Percentiles rank a stretch among this genome's conserved stretches.
These are phyloP conservation scores for Diplodus puntazzo DNA, from an alignment of 2,797 vertebrate species.

Conservation along the genomic window DNA sequence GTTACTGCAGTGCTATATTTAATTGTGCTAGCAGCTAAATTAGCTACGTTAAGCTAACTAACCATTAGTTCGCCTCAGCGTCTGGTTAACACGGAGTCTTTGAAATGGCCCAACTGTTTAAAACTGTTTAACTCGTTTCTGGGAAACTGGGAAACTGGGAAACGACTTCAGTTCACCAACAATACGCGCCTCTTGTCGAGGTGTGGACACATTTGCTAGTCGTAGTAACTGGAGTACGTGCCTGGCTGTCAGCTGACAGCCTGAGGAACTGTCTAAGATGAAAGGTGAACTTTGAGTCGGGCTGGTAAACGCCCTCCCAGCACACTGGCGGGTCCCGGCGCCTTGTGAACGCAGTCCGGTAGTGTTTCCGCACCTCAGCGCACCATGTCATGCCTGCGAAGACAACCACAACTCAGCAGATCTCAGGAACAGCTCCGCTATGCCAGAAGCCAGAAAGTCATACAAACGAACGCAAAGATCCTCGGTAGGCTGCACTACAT, in stretches of 20 bases:
- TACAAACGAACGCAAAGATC: conserved; percentile 65
- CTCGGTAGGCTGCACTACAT: conserved; percentile 76
- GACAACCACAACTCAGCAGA: conserved; percentile 55
- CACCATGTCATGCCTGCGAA: conserved; percentile 78
- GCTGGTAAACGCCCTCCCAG: conserved; percentile 69
- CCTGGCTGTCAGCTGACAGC: conserved; percentile 32
- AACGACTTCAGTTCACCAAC: not conserved
- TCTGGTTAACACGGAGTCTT: not conserved
- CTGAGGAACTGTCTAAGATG: not conserved
- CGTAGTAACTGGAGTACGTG: not conserved
- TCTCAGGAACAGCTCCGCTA: conserved; percentile 70
- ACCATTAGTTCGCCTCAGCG: not conserved
- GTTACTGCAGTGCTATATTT: not conserved
- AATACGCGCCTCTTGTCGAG: not conserved
- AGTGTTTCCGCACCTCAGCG: not conserved
- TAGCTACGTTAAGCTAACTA: not conserved
- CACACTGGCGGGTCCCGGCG: not conserved
- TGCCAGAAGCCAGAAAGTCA: conserved; percentile 49
- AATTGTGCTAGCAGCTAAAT: not conserved
- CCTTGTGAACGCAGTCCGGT: conserved; percentile 16
- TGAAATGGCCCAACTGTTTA: not conserved
- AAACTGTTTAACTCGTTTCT: not conserved
- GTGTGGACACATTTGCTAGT: not conserved
- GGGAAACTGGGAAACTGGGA: not conserved
- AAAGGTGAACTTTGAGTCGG: conserved; percentile 75